phyloP scores from a whole-genome alignment of 2,888 invertebrate genomes.

The Dicycla oo region DNA sequence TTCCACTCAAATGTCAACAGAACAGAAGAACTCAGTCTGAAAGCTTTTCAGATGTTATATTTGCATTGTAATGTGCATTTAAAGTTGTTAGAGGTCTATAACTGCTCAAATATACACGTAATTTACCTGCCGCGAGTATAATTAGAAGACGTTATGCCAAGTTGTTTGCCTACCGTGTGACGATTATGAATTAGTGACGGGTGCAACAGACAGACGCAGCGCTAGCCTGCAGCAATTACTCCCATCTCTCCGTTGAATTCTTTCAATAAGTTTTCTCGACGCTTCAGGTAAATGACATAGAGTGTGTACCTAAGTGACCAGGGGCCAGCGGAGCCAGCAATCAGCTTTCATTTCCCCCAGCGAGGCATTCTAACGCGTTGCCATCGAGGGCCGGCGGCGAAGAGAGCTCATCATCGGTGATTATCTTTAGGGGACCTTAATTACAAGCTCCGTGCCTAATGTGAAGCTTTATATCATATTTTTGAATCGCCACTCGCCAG shows the following conservation, averaged over 20 bases:
- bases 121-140: slow-evolving; percentile 39
- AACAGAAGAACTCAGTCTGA: slow-evolving; percentile 40
- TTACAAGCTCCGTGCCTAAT: slow-evolving; percentile 71
- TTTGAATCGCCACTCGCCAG: slow-evolving; percentile 30
- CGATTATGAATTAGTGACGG: slow-evolving; percentile 60
- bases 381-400: slow-evolving; percentile 62
- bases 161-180: slow-evolving; percentile 51
- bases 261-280: slow-evolving; percentile 29
- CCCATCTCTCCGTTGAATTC: slow-evolving; percentile 23
- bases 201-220: slow-evolving; percentile 26
- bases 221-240: slow-evolving; percentile 47
- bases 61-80: slow-evolving; percentile 50
- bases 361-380: slow-evolving; percentile 50
- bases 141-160: slow-evolving; percentile 40
- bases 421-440: slow-evolving; percentile 74
- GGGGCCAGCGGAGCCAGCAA: slow-evolving; percentile 63
- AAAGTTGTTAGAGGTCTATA: slow-evolving; percentile 26
- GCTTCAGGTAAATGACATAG: slow-evolving; percentile 57
- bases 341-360: slow-evolving; percentile 64
- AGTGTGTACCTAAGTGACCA: slow-evolving; percentile 51
- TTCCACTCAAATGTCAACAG: slow-evolving; percentile 61
- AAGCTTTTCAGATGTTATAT: slow-evolving; percentile 42
- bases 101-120: slow-evolving; percentile 10
- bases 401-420: slow-evolving; percentile 67
- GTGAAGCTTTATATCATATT: slow-evolving; percentile 54